A percentile compares a stretch with the other conserved stretches of the same genome.
These are phyloP conservation scores for Dasyurus viverrinus DNA, from an alignment of 2,113 vertebrate genomes.

Conservation along the genomic window DNA sequence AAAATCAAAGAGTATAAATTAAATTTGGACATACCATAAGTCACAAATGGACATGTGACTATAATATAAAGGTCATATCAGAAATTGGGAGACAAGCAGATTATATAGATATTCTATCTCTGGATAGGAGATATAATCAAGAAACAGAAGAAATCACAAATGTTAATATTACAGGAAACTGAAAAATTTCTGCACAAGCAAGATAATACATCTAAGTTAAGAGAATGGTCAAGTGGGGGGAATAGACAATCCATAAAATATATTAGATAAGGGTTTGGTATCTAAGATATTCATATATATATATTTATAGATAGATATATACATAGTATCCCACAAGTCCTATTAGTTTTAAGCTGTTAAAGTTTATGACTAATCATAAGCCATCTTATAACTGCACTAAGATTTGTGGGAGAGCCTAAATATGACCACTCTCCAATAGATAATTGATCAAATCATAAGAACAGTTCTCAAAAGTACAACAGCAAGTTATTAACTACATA, in stretches of 20 bases:
- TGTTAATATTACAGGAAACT: not conserved
- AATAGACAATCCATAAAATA: not conserved
- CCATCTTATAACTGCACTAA: not conserved
- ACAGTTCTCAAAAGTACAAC: not conserved
- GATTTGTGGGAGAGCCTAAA: not conserved
- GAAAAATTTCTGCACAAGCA: too few species aligned
- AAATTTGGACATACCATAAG: not conserved
- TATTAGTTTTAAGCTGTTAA: not conserved
- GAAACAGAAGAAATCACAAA: not conserved
- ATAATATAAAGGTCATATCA: not conserved
- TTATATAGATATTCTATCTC: not conserved
- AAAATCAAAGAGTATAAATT: not conserved
- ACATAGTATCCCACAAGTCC: not conserved
- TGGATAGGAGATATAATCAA: not conserved
- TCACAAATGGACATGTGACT: not conserved
- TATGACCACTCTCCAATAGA: not conserved
- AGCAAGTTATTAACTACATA: not conserved
- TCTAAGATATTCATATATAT: not conserved
- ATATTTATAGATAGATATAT: too few species aligned
- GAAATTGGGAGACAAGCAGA: not conserved
- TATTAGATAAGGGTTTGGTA: not conserved
- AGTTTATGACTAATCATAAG: not conserved
- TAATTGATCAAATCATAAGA: not conserved
- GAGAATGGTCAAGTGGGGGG: not conserved
- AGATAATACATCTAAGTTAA: too few species aligned